Evolutionary conservation across 2,113 vertebrate genomes (phyloP).

Genomic region (Benitochromis conjunctus): DNA sequence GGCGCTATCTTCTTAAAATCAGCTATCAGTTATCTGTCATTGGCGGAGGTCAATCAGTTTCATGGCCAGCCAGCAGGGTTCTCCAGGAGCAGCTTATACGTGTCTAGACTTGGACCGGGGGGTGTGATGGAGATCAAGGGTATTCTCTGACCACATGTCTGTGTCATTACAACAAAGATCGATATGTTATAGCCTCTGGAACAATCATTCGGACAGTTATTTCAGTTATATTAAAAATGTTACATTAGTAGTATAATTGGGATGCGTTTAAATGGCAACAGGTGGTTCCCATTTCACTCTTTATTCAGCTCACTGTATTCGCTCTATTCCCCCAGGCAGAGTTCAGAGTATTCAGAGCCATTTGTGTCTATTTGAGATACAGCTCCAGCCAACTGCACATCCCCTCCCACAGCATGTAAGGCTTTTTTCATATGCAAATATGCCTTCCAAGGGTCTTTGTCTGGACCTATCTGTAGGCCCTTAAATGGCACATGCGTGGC

Average conservation of each 20-base stretch:
- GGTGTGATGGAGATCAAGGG: background rate
- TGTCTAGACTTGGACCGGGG: constrained; percentile 45
- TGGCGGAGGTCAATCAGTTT: constrained; percentile 17
- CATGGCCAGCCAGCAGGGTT: constrained; percentile 7
- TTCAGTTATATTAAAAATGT: background rate
- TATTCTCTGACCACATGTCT: constrained; percentile 21
- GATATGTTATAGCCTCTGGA: background rate
- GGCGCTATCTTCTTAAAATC: background rate
- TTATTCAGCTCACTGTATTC: background rate
- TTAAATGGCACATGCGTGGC: constrained; percentile 32
- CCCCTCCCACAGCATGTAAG: constrained; percentile 44
- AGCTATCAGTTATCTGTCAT: background rate
- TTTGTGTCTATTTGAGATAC: background rate
- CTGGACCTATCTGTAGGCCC: constrained; percentile 43
- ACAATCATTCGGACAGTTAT: background rate
- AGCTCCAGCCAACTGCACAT: constrained; percentile 27
- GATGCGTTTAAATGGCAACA: background rate
- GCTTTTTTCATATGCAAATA: constrained; percentile 71
- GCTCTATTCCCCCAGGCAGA: background rate
- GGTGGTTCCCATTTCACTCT: background rate
- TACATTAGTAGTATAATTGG: background rate
- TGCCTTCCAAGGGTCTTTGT: constrained; percentile 47
- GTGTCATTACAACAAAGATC: background rate
- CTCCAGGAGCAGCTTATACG: constrained; percentile 23
- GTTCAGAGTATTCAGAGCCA: constrained; percentile 16